These are phyloP conservation scores for Mobula birostris DNA, from an alignment of 2,113 vertebrate species.

Conservation along the genomic window DNA sequence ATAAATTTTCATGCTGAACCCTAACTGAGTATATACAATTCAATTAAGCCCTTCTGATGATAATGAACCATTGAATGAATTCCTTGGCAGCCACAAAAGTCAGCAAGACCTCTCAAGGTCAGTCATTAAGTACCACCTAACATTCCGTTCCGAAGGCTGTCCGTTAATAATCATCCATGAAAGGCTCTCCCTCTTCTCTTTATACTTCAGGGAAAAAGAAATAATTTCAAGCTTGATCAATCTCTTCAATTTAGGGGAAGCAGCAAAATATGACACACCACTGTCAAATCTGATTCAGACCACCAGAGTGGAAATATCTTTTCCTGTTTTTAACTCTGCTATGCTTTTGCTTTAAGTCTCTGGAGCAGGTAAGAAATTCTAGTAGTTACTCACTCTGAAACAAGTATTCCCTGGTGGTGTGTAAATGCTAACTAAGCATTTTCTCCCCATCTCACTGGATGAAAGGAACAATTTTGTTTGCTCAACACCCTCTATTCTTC, in stretches of 20 bases:
- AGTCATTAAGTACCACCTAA: background rate
- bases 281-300: background rate
- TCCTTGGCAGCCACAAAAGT: background rate
- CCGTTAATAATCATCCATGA: background rate
- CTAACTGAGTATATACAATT: background rate
- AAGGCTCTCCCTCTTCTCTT: background rate
- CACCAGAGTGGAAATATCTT: background rate
- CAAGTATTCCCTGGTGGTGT: background rate
- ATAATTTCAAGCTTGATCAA: background rate
- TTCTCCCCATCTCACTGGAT: background rate
- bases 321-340: background rate
- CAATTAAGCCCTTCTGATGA: background rate
- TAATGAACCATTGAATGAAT: background rate
- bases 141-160: background rate
- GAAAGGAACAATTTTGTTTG: background rate
- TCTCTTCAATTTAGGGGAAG: conserved; percentile 18
- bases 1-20: background rate
- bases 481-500: background rate
- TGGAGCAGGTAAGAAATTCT: background rate
- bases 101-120: background rate
- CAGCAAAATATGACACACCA: background rate
- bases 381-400: background rate
- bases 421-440: background rate
- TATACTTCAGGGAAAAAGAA: background rate
- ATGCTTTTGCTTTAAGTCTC: background rate